Evolutionary conservation across 35 echinoderm and acorn worm genomes (phyloP).

Genomic region (Heliocidaris tuberculata): DNA sequence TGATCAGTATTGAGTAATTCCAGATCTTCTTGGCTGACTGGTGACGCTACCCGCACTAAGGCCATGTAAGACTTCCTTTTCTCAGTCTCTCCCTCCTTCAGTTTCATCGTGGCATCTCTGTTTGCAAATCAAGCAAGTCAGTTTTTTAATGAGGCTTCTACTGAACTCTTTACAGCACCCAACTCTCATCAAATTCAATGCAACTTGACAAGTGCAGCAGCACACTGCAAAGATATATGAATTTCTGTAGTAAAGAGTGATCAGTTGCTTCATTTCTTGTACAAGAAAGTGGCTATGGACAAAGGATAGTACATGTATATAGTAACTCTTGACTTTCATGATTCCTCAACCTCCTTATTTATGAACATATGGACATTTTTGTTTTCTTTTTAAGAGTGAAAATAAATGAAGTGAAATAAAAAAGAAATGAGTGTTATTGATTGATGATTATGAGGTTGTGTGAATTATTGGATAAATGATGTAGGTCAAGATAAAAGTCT

Average conservation of each 20-base stretch:
- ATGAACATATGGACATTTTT: too few species aligned
- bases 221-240: too few species aligned
- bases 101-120: constrained; percentile 72
- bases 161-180: too few species aligned
- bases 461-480: neutral
- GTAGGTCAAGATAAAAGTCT: too few species aligned
- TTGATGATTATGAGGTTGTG: neutral
- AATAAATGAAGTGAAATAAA: neutral
- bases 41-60: constrained; percentile 61
- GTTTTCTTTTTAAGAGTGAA: too few species aligned
- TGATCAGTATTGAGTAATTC: constrained; percentile 37
- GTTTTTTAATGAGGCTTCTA: neutral
- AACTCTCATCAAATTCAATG: neutral
- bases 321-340: too few species aligned
- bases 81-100: constrained; percentile 85
- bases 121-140: neutral
- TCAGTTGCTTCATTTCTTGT: too few species aligned
- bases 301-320: too few species aligned
- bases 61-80: constrained; percentile 97
- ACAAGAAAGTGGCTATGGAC: too few species aligned
- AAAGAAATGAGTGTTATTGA: neutral
- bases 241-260: too few species aligned
- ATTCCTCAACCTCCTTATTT: too few species aligned
- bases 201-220: too few species aligned
- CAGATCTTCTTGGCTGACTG: constrained; percentile 62